Percentiles rank a stretch among this genome's conserved stretches.
Conservation (phyloP, 2,888 invertebrate genomes). For the Dexiosoma caninum region DNA sequence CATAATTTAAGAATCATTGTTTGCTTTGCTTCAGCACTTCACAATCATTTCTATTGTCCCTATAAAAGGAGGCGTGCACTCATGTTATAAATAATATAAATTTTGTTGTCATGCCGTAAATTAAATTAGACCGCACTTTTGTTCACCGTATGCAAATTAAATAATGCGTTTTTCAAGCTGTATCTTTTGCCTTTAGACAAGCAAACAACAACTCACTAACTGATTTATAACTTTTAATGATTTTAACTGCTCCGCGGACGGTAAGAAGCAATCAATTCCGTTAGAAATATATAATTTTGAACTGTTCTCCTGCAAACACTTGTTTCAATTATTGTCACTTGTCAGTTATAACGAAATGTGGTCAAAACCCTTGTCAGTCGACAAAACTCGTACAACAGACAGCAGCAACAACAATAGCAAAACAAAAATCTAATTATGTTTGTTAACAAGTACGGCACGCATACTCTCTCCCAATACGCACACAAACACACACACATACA, state of each 20-base stretch:
- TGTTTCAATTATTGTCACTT: slow-evolving; percentile 60
- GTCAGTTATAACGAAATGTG: slow-evolving; percentile 61
- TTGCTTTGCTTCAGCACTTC: too few relatives aligned
- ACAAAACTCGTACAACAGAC: background rate
- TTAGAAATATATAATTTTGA: background rate
- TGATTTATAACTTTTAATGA: background rate
- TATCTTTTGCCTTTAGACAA: too few relatives aligned
- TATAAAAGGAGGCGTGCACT: too few relatives aligned
- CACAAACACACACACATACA: too few relatives aligned
- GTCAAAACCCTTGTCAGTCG: slow-evolving; percentile 60
- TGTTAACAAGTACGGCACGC: slow-evolving; percentile 50
- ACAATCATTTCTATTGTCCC: too few relatives aligned
- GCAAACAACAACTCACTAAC: too few relatives aligned
- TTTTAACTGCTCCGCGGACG: background rate
- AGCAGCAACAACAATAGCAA: slow-evolving; percentile 13
- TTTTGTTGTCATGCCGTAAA: too few relatives aligned
- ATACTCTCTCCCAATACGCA: background rate
- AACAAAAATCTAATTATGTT: slow-evolving; percentile 61
- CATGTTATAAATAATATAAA: too few relatives aligned
- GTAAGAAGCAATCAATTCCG: background rate
- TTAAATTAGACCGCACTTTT: too few relatives aligned
- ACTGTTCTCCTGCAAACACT: background rate
- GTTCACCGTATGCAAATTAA: too few relatives aligned
- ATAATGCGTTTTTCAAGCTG: too few relatives aligned
- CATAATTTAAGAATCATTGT: too few relatives aligned